Evolutionary conservation across 2,113 vertebrate species (phyloP), one percentile per base, ranked within the genome.

Genomic region (Myiopsitta monachus): DNA sequence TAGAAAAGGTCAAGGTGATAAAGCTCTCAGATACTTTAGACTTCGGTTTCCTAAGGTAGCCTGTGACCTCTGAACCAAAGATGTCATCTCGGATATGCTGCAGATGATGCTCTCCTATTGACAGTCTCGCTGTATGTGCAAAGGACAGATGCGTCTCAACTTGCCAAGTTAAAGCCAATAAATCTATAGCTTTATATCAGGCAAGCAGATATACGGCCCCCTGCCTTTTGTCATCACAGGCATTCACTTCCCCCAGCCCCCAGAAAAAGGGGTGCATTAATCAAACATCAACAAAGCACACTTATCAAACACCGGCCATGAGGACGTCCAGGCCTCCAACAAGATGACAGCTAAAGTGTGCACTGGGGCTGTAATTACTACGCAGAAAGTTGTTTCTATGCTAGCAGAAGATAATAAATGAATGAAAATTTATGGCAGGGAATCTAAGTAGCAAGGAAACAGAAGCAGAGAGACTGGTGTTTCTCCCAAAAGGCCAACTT

Each of bases 401-500:
- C 98, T 96, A 97, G 98, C 98, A 98, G 57, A 98, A 98, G 98
- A 98, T 99, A 98, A 98, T 98, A 98, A 98, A 97, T 97, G 98
- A 98, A 98, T 98, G 98, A 98, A 98, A 98, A 98, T 98, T 98
- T 98, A 98, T 98, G 98, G 97, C 97, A 98, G 98, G 96, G 98
- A 98, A 98, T 97, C 97, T 97, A 98, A 98, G 98, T 97, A 97
- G 97, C 98, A 98, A 98, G 98, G 98, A 98, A 98, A 98, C 98
- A 98, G 98, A 98, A 98, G 98, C 98, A 98, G 98, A 95, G 98
- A 98, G 97, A 97, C 98, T 98, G 98, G 97, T 98, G 98, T 97
- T 98, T 98, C 97, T 98, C 98, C 98, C 98, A 98, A 98, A 98
- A 98, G 98, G 98, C 98, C 98, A 98, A 97, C 98, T 98, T 98